These are phyloP conservation scores for Baronia brevicornis DNA, from an alignment of 2,888 invertebrate species.

Conservation along the genomic window DNA sequence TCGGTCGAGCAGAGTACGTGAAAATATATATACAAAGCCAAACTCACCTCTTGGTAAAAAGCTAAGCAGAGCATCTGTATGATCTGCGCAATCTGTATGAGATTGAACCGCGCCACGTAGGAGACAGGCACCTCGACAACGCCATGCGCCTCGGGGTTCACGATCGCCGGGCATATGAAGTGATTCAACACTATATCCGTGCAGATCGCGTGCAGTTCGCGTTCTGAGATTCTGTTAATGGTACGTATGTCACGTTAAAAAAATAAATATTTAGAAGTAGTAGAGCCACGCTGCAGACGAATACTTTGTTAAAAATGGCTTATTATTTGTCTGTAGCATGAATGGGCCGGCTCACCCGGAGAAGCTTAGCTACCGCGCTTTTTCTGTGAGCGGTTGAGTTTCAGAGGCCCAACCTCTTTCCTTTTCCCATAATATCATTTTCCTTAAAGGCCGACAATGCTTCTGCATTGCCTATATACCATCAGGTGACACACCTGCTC, in stretches of 20 bases:
- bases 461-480: no score
- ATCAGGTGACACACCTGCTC: no score
- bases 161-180: conserved; percentile 97
- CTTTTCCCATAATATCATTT: no score
- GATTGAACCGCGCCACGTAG: conserved; percentile 91
- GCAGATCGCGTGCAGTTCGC: conserved; percentile 81
- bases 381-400: no score
- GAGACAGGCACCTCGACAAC: conserved; percentile 95
- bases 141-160: conserved; percentile 96
- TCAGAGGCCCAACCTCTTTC: no score
- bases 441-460: no score
- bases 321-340: no score
- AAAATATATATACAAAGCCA: neutral
- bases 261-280: neutral
- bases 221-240: conserved; percentile 46
- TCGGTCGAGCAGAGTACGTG: neutral
- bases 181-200: conserved; percentile 94
- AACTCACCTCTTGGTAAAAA: conserved; percentile 83
- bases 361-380: no score
- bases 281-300: neutral
- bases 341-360: no score
- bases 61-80: conserved; percentile 92
- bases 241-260: neutral
- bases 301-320: no score
- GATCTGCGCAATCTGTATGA: conserved; percentile 93